Conservation (phyloP, 1,140 invertebrate genomes). For the Pinna nobilis region DNA sequence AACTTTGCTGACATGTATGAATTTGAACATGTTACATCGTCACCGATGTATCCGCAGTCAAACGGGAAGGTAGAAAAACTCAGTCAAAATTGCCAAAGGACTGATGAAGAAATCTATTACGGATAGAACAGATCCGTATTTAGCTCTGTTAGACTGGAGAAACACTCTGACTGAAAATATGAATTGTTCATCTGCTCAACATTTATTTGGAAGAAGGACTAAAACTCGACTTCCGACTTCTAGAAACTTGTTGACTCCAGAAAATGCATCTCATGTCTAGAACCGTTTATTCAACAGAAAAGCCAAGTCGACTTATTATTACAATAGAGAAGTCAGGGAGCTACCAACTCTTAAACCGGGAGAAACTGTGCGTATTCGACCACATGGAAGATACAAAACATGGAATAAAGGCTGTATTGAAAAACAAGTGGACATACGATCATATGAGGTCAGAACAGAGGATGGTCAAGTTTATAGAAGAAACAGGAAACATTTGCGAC, state of each 20-base stretch:
- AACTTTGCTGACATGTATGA: slow-evolving; percentile 22
- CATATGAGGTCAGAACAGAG: slow-evolving; percentile 10
- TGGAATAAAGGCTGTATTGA: neutral
- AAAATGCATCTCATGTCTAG: neutral
- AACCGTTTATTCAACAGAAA: neutral
- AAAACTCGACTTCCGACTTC: neutral
- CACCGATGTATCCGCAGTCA: slow-evolving; percentile 20
- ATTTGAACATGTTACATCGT: slow-evolving; percentile 3
- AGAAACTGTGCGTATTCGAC: neutral
- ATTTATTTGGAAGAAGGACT: slow-evolving; percentile 3
- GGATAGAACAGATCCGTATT: slow-evolving; percentile 38
- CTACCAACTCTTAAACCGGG: neutral
- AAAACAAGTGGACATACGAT: slow-evolving; percentile 13
- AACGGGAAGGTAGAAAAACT: slow-evolving; percentile 37
- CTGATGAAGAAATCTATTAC: slow-evolving; percentile 39
- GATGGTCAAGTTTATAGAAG: neutral
- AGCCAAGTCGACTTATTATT: neutral
- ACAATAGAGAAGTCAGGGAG: neutral
- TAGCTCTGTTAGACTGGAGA: slow-evolving; percentile 37
- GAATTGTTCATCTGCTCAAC: neutral
- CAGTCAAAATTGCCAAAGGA: slow-evolving; percentile 34
- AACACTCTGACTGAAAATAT: slow-evolving; percentile 34
- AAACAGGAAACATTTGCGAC: neutral
- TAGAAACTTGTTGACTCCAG: neutral
- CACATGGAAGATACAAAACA: neutral